These are phyloP conservation scores for Homalodisca vitripennis DNA, from an alignment of 1,140 invertebrate genomes.

Conservation along the genomic window DNA sequence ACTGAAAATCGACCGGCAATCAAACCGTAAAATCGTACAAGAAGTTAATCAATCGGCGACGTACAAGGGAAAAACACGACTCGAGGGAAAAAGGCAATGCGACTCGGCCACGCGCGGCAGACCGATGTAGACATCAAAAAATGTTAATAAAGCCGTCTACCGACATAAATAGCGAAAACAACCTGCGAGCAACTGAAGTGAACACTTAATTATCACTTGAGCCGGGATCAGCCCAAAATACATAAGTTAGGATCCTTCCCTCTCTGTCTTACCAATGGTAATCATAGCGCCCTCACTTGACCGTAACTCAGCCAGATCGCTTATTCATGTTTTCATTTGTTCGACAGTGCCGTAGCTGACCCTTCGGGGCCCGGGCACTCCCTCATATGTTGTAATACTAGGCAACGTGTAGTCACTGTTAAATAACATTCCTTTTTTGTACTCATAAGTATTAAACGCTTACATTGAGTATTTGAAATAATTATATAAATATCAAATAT, in stretches of 20 bases:
- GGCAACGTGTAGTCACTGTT: no score
- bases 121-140: not conserved
- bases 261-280: no score
- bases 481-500: no score
- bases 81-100: not conserved
- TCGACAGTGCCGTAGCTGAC: no score
- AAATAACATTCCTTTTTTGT: no score
- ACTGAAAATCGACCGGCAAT: conserved; percentile 1
- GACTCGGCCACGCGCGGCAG: not conserved
- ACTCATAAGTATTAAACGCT: no score
- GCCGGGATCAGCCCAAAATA: no score
- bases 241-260: not conserved
- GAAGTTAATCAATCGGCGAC: not conserved
- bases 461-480: no score
- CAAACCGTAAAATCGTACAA: not conserved
- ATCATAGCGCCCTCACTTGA: not conserved
- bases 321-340: not conserved
- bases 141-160: not conserved
- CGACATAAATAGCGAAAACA: not conserved
- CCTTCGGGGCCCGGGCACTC: no score
- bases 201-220: conserved; percentile 9
- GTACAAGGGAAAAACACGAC: conserved; percentile 1
- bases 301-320: conserved; percentile 9
- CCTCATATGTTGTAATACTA: no score
- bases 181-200: not conserved